Evolutionary conservation across 2,113 vertebrate genomes (phyloP), one percentile per base, ranked within the genome.

Genomic region (Heteronetta atricapilla): DNA sequence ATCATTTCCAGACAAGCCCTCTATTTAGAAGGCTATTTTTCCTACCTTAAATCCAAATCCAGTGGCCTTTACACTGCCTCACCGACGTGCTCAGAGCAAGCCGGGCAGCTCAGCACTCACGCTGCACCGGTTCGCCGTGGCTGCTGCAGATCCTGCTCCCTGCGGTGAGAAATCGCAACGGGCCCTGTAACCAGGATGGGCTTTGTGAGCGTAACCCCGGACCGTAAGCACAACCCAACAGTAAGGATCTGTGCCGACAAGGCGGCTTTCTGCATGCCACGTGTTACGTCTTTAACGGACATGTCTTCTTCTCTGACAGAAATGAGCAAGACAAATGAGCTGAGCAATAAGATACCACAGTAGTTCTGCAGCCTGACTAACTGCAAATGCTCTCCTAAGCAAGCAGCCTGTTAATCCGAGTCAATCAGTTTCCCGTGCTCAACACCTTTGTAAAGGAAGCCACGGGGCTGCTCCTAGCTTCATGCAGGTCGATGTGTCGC

Each of bases 401-500:
- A 82, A 76, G 91, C 0, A 3, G 50, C 53, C 67, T 4, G 1
- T 0, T 0, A 7, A 80, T 28, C 17, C 59, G 75, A 94, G 23
- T 77, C 53, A 83, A 59, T 62, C 80, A 91, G 81, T 66, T 85
- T 67, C 86, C 75, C 69, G 36, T 26, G 14, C 66, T 82, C 44
- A 42, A 34, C 19, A 33, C 76, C 8, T 25, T 85, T 77, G 75
- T 66, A 89, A 60, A 76, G 2, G 4, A 85, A 80, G 75, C 55
- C 79, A 64, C 0, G 0, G 14, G 56, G 84, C 74, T 87, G 56
- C 72, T 96, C 77, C 59, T 83, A 67, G 67, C 82, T 91, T 91
- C 1, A 0, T 59, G 17, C 23, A 53, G 87, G 59, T 70, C 2
- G 10, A 44, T 0, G 0, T 70, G 63, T 82, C 48, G 53, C 31